Percentiles rank a stretch among this genome's conserved stretches.
Conservation (phyloP, 2,797 vertebrate species). For the Anas acuta region DNA sequence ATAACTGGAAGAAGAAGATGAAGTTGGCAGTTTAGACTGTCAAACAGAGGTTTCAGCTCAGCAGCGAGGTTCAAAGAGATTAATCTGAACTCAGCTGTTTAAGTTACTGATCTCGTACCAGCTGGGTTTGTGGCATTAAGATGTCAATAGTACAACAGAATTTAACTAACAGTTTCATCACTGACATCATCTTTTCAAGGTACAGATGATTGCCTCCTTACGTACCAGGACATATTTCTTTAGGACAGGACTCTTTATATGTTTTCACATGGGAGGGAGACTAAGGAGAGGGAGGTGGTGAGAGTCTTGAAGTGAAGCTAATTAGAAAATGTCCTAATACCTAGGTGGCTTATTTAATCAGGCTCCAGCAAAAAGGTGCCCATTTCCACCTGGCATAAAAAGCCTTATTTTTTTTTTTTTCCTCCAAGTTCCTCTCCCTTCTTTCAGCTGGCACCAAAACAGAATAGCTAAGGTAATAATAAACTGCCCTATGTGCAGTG, state of each 20-base stretch:
- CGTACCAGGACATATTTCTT: conserved; percentile 71
- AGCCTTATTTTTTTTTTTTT: not conserved
- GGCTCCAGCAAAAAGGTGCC: not conserved
- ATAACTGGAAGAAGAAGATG: conserved; percentile 43
- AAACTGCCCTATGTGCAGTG: not conserved
- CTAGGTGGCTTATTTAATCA: not conserved
- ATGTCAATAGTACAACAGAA: conserved; percentile 75
- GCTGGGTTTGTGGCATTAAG: conserved; percentile 67
- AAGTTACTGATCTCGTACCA: conserved; percentile 50
- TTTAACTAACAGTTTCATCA: conserved; percentile 75
- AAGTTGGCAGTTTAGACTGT: conserved; percentile 53
- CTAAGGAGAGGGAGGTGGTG: not conserved
- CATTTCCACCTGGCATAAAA: not conserved
- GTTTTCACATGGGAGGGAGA: not conserved
- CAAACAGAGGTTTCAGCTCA: conserved; percentile 54
- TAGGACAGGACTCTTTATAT: conserved; percentile 50
- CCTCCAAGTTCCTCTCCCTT: not conserved
- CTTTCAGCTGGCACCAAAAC: not conserved
- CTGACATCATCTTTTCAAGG: conserved; percentile 72
- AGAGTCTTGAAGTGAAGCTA: conserved; percentile 25
- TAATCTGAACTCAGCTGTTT: conserved; percentile 55
- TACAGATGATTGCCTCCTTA: conserved; percentile 73
- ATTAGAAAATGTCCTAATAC: conserved; percentile 4
- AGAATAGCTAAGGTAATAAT: not conserved
- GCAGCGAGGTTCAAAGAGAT: conserved; percentile 56